Percentiles rank a stretch among this genome's conserved stretches.
Evolutionary conservation across 2,113 vertebrate species (phyloP).

Genomic region (Ceuthmochares aereus): DNA sequence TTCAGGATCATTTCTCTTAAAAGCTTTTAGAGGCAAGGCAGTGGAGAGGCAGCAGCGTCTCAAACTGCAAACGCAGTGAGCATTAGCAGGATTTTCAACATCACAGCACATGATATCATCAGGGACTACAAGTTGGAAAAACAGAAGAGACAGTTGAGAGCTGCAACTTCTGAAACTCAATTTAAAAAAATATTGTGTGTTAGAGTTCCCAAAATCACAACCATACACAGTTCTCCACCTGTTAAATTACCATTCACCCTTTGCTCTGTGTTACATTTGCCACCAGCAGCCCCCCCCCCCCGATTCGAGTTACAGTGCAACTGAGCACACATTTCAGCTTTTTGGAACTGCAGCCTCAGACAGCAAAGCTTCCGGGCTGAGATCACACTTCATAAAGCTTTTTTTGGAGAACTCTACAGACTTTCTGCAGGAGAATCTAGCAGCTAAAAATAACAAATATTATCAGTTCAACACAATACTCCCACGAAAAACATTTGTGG

Average conservation of each 20-base stretch:
- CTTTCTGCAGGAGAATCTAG: background rate
- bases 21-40: background rate
- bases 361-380: background rate
- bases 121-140: background rate
- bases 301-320: background rate
- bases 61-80: background rate
- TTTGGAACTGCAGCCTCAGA: background rate
- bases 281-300: background rate
- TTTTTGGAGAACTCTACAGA: background rate
- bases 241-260: background rate
- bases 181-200: background rate
- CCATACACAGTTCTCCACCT: background rate
- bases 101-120: background rate
- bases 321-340: background rate
- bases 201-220: background rate
- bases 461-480: background rate
- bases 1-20: background rate
- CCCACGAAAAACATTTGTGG: background rate
- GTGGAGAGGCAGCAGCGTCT: background rate
- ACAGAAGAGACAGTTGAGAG: background rate
- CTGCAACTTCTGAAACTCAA: background rate
- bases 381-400: background rate
- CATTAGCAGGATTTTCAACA: background rate
- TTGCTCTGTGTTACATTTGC: background rate
- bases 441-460: background rate